Evolutionary conservation across 2,113 vertebrate species (phyloP).

Genomic region (Agelaius tricolor): DNA sequence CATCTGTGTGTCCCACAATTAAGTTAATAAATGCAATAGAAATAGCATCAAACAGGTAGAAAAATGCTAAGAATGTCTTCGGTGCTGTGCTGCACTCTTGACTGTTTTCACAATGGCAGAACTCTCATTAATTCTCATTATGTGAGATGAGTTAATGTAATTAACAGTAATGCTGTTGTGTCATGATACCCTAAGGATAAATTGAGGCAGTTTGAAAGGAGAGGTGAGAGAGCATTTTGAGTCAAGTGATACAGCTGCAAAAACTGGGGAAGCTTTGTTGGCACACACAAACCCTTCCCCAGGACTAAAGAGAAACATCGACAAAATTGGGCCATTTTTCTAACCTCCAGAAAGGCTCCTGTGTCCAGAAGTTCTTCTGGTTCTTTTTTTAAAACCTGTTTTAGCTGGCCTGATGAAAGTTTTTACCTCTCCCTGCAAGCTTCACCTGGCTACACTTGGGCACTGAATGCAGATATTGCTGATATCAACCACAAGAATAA

Average conservation of each 20-base stretch:
- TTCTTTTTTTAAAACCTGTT: neutral
- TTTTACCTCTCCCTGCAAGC: neutral
- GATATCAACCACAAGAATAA: neutral
- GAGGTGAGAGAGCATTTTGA: neutral
- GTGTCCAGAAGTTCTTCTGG: neutral
- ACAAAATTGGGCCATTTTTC: neutral
- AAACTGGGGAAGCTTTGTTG: neutral
- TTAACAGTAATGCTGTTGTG: neutral
- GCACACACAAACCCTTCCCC: neutral
- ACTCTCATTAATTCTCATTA: conserved; percentile 50
- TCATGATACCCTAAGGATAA: neutral
- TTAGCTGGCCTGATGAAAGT: neutral
- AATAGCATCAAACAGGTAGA: neutral
- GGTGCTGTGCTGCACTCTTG: neutral
- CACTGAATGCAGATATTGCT: neutral
- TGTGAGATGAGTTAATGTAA: conserved; percentile 29
- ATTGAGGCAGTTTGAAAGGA: neutral
- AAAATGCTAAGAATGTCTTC: conserved; percentile 24
- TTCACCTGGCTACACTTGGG: neutral
- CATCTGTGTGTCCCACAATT: neutral
- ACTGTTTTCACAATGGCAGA: neutral
- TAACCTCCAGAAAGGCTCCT: neutral
- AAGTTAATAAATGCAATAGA: neutral
- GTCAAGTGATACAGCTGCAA: neutral
- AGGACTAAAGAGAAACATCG: neutral